Base-by-base conservation (phyloP, 2,113 vertebrate species). In the Cichladusa arquata region DNA sequence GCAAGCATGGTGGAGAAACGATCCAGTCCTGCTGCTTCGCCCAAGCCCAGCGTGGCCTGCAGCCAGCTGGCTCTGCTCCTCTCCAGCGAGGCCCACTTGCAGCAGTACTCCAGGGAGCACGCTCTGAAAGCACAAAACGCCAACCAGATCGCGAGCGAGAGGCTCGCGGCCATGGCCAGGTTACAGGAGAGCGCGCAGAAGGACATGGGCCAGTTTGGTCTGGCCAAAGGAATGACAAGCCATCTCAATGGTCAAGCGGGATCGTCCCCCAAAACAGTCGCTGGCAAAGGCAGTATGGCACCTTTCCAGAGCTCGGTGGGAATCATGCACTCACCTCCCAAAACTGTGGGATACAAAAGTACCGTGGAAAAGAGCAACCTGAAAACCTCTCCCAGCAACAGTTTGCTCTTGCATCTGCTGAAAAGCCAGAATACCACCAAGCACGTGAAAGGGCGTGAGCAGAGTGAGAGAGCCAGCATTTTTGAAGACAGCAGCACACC, bases 21-120 rank as follows among this genome's bases (percentile, higher is more conserved):
- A 67, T 98, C 99, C 38, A 99, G 99, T 89, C 99, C 99, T 9
- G 98, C 98, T 67, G 97, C 99, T 71, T 99, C 99, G 1, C 99
- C 99, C 14, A 99, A 99, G 93, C 99, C 99, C 77, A 99, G 99
- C 16, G 98, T 99, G 40, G 99, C 99, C 18, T 99, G 99, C 95
- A 99, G 99, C 97, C 99, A 99, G 57, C 96, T 99, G 67, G 99
- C 99, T 23, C 96, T 99, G 57, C 98, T 99, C 54, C 98, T 99
- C 56, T 99, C 99, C n/a, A 99, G 99, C 19, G 99, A 99, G 96
- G 99, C 99, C 78, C 99, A 99, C 96, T 97, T 99, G 91, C 99
- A 99, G 97, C 99, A 99, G 96, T 99, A 99, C 96, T 99, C 99
- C 72, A 98, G 99, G 95, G 99, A 99, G 97, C 99, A 99, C 31